phyloP scores from a whole-genome alignment of 2,888 invertebrate genomes.

The Chymomyza caudatula region DNA sequence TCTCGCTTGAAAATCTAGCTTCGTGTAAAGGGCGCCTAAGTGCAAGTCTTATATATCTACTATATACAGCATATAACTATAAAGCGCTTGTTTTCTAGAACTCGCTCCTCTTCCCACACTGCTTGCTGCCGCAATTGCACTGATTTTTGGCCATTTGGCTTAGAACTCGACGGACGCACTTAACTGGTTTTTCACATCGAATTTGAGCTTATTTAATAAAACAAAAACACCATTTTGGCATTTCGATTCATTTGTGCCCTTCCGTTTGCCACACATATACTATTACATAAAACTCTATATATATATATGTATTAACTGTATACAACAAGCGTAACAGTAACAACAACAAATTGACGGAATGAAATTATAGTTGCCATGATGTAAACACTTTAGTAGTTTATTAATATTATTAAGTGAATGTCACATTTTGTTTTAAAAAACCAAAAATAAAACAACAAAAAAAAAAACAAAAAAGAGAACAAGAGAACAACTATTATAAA shows the following conservation, averaged over 20 bases:
- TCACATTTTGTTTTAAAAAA: slow-evolving; percentile 52
- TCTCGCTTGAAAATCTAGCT: not conserved
- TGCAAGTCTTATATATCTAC: not conserved
- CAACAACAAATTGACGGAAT: slow-evolving; percentile 17
- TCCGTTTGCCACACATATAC: not conserved
- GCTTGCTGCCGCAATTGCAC: no score
- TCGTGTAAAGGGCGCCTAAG: not conserved
- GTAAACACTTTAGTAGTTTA: slow-evolving; percentile 66
- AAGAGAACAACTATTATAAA: slow-evolving; percentile 51
- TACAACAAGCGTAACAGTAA: not conserved
- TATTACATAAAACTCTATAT: slow-evolving; percentile 5
- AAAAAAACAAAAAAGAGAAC: slow-evolving; percentile 2
- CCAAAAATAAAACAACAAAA: slow-evolving; percentile 27
- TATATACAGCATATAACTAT: not conserved
- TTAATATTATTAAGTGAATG: slow-evolving; percentile 58
- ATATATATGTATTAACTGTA: not conserved
- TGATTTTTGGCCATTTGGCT: not conserved
- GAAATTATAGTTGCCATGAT: slow-evolving; percentile 64
- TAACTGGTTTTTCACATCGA: not conserved
- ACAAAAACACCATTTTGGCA: slow-evolving; percentile 1
- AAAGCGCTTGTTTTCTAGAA: not conserved
- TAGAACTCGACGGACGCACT: not conserved
- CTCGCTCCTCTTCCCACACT: not conserved
- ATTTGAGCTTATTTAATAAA: not conserved
- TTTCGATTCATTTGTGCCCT: not conserved